Percentiles rank a stretch among this genome's conserved stretches.
phyloP scores from a whole-genome alignment of 2,797 vertebrate species.

The Chaetophractus vellerosus region DNA sequence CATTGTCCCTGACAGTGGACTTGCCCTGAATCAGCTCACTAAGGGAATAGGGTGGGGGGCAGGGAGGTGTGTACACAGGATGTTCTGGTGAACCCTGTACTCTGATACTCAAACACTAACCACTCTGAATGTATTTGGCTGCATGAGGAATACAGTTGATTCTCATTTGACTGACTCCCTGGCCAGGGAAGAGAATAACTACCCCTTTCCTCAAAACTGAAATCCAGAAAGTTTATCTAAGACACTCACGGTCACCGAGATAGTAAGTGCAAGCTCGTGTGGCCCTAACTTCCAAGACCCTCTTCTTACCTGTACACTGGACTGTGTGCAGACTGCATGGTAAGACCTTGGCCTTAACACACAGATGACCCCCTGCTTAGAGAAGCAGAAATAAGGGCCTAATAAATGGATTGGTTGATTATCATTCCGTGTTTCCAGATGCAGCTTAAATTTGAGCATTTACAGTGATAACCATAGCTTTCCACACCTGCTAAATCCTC shows the following conservation, averaged over 20 bases:
- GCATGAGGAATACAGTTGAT: neutral
- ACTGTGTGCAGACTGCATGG: neutral
- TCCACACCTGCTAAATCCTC: neutral
- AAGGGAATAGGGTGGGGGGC: rapidly evolving
- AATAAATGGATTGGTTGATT: neutral
- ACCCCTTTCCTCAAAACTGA: neutral
- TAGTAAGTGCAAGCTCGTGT: neutral
- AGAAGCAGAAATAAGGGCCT: neutral
- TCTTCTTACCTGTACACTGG: neutral
- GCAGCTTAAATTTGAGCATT: neutral
- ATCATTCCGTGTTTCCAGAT: neutral
- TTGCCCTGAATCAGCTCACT: neutral
- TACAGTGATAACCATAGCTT: neutral
- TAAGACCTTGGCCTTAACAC: neutral
- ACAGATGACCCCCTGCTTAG: neutral
- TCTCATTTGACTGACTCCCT: neutral
- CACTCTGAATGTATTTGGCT: neutral
- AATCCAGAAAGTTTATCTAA: neutral
- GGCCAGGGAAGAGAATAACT: neutral
- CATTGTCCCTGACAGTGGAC: too few relatives aligned
- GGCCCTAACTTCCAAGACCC: neutral
- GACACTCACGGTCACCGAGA: neutral
- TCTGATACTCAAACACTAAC: neutral
- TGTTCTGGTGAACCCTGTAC: neutral
- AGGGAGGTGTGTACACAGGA: neutral